Base-by-base conservation (phyloP, 2,888 invertebrate genomes). In the Boloria selene region DNA sequence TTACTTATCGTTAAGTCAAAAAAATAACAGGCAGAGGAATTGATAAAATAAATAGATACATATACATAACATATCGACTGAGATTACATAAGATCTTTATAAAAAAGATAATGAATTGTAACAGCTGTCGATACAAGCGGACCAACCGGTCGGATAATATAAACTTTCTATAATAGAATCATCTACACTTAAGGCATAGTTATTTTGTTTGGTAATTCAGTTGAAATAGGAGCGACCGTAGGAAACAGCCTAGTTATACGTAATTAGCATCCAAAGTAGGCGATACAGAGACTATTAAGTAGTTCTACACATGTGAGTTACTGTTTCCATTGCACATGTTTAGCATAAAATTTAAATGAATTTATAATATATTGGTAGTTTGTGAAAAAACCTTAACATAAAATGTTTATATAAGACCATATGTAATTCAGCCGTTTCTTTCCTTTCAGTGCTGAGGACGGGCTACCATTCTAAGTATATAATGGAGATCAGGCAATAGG, bases 251-350 rank as follows among this genome's bases (percentile, higher is more conserved):
- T 73, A 84, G 80, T 79, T 83, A 80, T 80, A 78, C 74, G 77
- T 78, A 81, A 88, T 89, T 87, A 88, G 78, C 88, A 87, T 88
- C 77, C 78, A 77, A 79, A 84, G 79, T 87, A 86, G 88, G 89
- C 83, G 79, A 83, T 73, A 71, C 71, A 55, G 62, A 70, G 69
- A 66, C 73, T 74, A 70, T 70, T 74, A 73, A 73, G 73, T 72
- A 72, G 70, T 70, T 69, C 62, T 70, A 70, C 68, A 73, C 70
- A 70, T 72, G 72, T 72, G 72, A 68, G 64, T 63, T 64, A 59
- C 59, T 66, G 70, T 70, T 73, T 69, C 61, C 70, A 64, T 58
- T 68, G 51, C 13, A 4, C 47, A 26, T 4, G 14, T 2, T 26
- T n/a, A 50, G 31, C 31, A 38, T 38, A 38, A 38, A 38, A 38